These are phyloP conservation scores for Atopsyche davidsoni DNA, from an alignment of 1,140 invertebrate species.

Conservation along the genomic window DNA sequence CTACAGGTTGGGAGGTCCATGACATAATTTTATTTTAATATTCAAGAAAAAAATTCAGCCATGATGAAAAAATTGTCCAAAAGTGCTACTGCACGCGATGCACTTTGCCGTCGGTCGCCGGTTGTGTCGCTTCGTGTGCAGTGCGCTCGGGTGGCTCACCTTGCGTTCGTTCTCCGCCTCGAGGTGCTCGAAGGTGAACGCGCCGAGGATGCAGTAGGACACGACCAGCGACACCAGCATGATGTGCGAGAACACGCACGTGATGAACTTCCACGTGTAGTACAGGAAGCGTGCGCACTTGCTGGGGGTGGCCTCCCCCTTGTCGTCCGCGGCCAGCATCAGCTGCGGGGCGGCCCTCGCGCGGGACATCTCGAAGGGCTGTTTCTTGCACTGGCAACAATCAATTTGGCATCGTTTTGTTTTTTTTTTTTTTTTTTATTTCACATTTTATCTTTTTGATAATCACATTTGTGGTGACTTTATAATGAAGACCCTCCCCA, in stretches of 20 bases:
- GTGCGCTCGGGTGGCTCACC: slow-evolving; percentile 44
- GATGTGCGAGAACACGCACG: slow-evolving; percentile 83
- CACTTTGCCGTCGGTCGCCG: no score
- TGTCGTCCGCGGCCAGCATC: slow-evolving; percentile 32
- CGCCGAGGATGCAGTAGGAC: slow-evolving; percentile 82
- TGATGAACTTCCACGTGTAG: slow-evolving; percentile 69
- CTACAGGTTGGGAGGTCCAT: no score
- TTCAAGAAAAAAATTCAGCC: no score
- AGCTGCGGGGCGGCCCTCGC: slow-evolving; percentile 29
- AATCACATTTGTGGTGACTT: no score
- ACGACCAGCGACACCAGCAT: slow-evolving; percentile 81
- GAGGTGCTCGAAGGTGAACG: slow-evolving; percentile 75
- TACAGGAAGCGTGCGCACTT: slow-evolving; percentile 47
- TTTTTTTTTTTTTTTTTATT: no score
- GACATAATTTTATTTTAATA: no score
- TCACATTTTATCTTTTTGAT: no score
- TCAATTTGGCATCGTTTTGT: no score
- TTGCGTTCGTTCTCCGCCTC: slow-evolving; percentile 69
- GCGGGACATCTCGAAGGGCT: slow-evolving; percentile 22
- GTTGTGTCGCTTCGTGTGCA: not conserved
- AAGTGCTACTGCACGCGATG: no score
- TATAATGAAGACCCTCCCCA: no score
- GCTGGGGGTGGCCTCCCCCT: slow-evolving; percentile 36
- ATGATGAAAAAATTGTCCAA: no score
- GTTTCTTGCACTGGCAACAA: no score